Conservation (phyloP, 2,113 vertebrate genomes). For the Leptobrachium leishanense region DNA sequence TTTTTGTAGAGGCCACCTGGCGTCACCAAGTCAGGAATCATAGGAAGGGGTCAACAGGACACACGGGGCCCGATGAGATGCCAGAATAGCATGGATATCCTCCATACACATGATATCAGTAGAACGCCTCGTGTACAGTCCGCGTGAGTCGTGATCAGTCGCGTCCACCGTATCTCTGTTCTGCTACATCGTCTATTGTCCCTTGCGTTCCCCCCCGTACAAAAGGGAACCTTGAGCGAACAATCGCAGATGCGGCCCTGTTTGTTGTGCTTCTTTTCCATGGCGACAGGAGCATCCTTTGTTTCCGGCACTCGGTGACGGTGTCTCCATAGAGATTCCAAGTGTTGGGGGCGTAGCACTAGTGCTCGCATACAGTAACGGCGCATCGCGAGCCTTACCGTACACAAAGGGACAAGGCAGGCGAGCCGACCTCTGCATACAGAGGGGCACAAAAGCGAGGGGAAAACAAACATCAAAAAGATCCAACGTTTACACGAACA, state of each 20-base stretch:
- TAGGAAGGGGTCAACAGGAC: no score
- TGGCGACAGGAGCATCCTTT: constrained; percentile 42
- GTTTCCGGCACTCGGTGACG: constrained; percentile 27
- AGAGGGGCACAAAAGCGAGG: not conserved
- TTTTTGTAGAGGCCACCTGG: no score
- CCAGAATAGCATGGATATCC: no score
- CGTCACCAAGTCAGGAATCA: no score
- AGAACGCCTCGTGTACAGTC: not conserved
- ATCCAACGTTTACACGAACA: no score
- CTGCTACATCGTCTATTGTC: constrained; percentile 17
- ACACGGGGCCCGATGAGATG: no score
- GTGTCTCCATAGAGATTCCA: constrained; percentile 45
- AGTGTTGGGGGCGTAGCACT: constrained; percentile 2
- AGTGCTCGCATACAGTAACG: constrained; percentile 5
- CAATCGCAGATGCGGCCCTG: constrained; percentile 2
- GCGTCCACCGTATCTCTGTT: not conserved
- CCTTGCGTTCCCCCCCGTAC: not conserved
- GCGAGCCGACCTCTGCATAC: not conserved
- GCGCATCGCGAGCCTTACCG: not conserved
- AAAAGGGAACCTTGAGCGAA: constrained; percentile 28
- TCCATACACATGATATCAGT: no score
- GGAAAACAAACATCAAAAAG: no score
- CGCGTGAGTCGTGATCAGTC: constrained; percentile 8
- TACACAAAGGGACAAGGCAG: not conserved
- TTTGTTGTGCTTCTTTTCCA: constrained; percentile 36